Evolutionary conservation across 2,797 vertebrate species (phyloP).

Genomic region (Hybognathus amarus): DNA sequence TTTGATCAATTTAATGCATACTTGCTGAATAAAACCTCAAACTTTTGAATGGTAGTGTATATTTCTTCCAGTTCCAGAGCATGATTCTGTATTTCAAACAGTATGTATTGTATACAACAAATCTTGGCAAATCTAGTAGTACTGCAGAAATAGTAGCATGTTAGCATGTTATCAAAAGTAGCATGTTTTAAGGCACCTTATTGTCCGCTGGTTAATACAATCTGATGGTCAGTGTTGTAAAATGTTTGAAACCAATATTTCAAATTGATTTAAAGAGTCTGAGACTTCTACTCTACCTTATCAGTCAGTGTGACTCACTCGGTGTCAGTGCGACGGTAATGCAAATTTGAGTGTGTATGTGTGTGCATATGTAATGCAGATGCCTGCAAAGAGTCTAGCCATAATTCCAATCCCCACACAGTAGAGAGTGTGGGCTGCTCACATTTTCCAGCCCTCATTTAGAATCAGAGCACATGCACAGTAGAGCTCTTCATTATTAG

Average conservation of each 20-base stretch:
- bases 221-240: not conserved
- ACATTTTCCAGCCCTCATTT: constrained; percentile 54
- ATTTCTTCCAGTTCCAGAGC: not conserved
- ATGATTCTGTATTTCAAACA: not conserved
- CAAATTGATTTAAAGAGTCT: constrained; percentile 51
- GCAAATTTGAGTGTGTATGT: constrained; percentile 48
- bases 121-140: not conserved
- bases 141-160: not conserved
- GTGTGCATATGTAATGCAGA: constrained; percentile 50
- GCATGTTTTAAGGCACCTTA: constrained; percentile 1
- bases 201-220: constrained; percentile 16
- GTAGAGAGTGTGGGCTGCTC: constrained; percentile 56
- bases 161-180: not conserved
- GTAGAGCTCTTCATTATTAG: constrained; percentile 55
- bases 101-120: not conserved
- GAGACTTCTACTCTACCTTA: constrained; percentile 53
- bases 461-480: constrained; percentile 53
- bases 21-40: not conserved
- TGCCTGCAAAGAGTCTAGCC: constrained; percentile 52
- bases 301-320: constrained; percentile 57
- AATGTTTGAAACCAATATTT: constrained; percentile 22
- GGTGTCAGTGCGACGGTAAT: constrained; percentile 43
- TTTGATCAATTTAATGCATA: not conserved
- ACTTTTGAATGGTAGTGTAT: not conserved
- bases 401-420: constrained; percentile 55